A percentile compares a stretch with the other conserved stretches of the same genome.
phyloP scores from a whole-genome alignment of 2,113 vertebrate species.

The Leucosticte australis region DNA sequence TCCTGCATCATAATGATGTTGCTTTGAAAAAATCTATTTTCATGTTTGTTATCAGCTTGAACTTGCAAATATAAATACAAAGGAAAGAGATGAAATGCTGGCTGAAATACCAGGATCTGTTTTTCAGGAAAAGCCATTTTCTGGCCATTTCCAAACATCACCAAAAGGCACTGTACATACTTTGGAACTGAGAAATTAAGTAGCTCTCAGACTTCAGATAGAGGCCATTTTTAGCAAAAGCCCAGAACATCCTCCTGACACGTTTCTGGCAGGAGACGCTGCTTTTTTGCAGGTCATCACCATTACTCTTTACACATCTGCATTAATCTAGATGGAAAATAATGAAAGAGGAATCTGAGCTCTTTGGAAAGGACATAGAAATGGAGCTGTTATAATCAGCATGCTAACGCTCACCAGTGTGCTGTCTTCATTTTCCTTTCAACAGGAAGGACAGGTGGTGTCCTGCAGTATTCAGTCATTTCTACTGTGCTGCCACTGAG shows the following conservation, averaged over 20 bases:
- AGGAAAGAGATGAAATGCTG: background rate
- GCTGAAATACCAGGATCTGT: background rate
- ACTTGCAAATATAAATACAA: background rate
- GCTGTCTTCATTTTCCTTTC: background rate
- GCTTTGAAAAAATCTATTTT: background rate
- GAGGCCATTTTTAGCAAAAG: background rate
- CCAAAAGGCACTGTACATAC: background rate
- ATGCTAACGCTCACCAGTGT: fast-evolving
- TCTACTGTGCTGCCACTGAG: background rate
- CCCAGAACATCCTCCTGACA: background rate
- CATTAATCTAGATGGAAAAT: background rate
- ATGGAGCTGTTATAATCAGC: background rate
- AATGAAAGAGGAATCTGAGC: background rate
- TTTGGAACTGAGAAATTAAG: background rate
- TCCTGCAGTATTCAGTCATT: background rate
- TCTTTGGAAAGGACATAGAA: background rate
- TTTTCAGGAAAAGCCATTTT: background rate
- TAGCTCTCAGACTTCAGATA: background rate
- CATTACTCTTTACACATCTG: background rate
- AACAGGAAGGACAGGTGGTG: background rate
- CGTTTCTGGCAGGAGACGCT: background rate
- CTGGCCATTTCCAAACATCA: background rate
- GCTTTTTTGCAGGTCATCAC: background rate
- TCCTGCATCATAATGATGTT: background rate
- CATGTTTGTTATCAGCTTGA: background rate